Evolutionary conservation across 2,888 invertebrate species (phyloP), one percentile per base, ranked within the genome.

Genomic region (Coleophora deauratella): DNA sequence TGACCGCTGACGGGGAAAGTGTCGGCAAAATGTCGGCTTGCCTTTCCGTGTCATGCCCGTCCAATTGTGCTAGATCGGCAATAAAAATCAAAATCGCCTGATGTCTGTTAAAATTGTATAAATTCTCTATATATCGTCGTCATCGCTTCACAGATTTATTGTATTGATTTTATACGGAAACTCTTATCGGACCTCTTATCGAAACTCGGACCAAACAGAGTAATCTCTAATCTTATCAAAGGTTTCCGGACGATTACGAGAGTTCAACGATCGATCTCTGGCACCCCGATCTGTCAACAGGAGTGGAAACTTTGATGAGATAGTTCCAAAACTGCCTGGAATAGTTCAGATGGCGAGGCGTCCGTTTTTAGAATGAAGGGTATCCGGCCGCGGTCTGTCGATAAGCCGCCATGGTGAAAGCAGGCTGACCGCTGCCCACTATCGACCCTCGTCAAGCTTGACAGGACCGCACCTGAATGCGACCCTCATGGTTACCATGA

Each of bases 401-500:
- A 65, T 64, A 63, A 66, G 59, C 62, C 58, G 47, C 41, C 43
- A 44, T 46, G 59, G 50, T 60, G 64, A 66, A 66, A 68, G 62
- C 57, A 46, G 54, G 49, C 58, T 68, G 69, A 71, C 66, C 64
- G 55, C 59, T 54, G 44, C 47, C 43, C 48, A 51, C 51, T 49
- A 45, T 44, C 46, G 50, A 73, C 73, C 74, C 76, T 72, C 60
- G 65, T 76, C 73, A 76, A 71, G 59, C 72, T 65, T 69, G 76
- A 74, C 69, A 58, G 45, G 49, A 52, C 51, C 50, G 52, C 60
- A 46, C 47, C 52, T 58, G 52, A 51, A 62, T 57, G 11, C 31
- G 3, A 9, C 31, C 31, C 31, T 31, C 49, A 21, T 21, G 21
- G 21, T 21, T 6, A 21, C 21, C 21, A 21, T 4, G 21, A 4